phyloP scores from a whole-genome alignment of 2,113 vertebrate genomes.

The Hippocampus barbouri region DNA sequence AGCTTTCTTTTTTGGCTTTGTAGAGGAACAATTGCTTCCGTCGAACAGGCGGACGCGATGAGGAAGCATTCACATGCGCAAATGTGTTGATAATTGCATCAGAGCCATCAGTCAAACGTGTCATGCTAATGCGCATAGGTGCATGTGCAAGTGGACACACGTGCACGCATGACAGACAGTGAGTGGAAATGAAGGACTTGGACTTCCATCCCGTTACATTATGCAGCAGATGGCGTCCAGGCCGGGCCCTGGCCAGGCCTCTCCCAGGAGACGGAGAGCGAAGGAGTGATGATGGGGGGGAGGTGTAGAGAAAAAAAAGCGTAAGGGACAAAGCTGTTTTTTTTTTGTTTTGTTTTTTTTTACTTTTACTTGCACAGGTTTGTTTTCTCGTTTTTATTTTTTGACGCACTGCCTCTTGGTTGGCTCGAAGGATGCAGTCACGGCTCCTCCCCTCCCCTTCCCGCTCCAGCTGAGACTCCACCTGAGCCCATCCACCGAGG shows the following conservation, averaged over 20 bases:
- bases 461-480: slow-evolving; percentile 67
- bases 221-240: slow-evolving; percentile 78
- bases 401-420: slow-evolving; percentile 31
- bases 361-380: slow-evolving; percentile 40
- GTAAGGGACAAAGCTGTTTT: slow-evolving; percentile 66
- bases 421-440: slow-evolving; percentile 9
- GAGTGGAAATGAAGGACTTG: slow-evolving; percentile 77
- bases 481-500: slow-evolving; percentile 69
- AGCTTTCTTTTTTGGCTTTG: background rate
- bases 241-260: slow-evolving; percentile 69
- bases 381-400: slow-evolving; percentile 48
- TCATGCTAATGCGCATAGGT: background rate
- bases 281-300: slow-evolving; percentile 61
- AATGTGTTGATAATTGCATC: slow-evolving; percentile 24
- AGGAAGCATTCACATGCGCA: slow-evolving; percentile 2
- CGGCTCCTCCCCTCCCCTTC: slow-evolving; percentile 6
- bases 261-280: slow-evolving; percentile 67
- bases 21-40: background rate
- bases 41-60: background rate
- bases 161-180: slow-evolving; percentile 67
- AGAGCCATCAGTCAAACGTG: slow-evolving; percentile 31
- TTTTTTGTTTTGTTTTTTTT: slow-evolving; percentile 19
- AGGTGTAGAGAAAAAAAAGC: slow-evolving; percentile 49
- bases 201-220: slow-evolving; percentile 76
- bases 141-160: slow-evolving; percentile 45